Evolutionary conservation across 2,113 vertebrate species (phyloP).

Genomic region (Hirundichthys speculiger): DNA sequence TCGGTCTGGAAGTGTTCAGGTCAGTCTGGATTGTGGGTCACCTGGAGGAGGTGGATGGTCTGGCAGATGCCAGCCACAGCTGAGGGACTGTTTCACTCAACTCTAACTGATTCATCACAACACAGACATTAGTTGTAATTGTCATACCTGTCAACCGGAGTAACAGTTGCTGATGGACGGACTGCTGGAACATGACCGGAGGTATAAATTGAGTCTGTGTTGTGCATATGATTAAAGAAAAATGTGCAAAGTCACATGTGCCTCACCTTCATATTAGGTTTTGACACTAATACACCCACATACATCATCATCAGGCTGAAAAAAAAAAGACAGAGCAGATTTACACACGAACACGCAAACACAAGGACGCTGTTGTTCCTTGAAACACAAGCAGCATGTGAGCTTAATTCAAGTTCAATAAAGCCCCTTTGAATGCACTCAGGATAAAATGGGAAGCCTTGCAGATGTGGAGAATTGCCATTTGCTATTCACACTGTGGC

Average conservation of each 20-base stretch:
- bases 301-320: background rate
- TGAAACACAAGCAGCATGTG: conserved; percentile 17
- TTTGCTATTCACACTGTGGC: conserved; percentile 11
- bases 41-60: background rate
- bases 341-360: background rate
- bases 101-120: background rate
- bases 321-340: no score
- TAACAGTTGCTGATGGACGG: conserved; percentile 22
- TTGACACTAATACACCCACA: background rate
- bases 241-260: conserved; percentile 5
- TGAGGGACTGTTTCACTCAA: background rate
- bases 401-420: conserved; percentile 7
- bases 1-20: no score
- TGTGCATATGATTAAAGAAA: background rate
- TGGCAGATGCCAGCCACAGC: background rate
- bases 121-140: background rate
- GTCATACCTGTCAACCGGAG: background rate
- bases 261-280: conserved; percentile 3
- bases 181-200: conserved; percentile 20
- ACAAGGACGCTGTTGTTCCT: conserved; percentile 21
- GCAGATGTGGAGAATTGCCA: background rate
- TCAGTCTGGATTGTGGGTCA: no score
- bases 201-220: conserved; percentile 21
- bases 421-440: background rate
- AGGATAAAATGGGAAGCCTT: conserved; percentile 7